Percentiles rank a stretch among this genome's conserved stretches.
These are phyloP conservation scores for Hypocryptadius cinnamomeus DNA, from an alignment of 2,113 vertebrate species.

Conservation along the genomic window DNA sequence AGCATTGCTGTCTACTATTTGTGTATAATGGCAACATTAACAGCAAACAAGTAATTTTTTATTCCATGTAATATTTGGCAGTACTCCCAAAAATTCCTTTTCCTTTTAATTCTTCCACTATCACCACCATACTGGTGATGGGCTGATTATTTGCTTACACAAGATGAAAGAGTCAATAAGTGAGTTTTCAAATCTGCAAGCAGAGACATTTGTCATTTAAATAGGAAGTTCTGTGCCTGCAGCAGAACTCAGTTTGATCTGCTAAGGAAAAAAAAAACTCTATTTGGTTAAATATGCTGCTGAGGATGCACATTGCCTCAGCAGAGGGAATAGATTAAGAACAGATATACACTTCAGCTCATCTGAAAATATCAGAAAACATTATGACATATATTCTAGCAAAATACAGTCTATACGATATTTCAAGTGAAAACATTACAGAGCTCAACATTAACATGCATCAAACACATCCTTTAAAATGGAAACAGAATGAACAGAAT, in stretches of 20 bases:
- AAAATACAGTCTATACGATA: background rate
- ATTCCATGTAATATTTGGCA: constrained; percentile 52
- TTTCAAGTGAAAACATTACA: constrained; percentile 5
- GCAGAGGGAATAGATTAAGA: constrained; percentile 63
- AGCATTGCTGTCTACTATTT: background rate
- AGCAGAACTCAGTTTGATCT: constrained; percentile 65
- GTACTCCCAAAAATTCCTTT: constrained; percentile 29
- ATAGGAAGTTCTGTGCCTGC: constrained; percentile 65
- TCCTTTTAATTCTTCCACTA: constrained; percentile 5
- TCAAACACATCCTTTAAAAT: background rate
- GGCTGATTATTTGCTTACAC: constrained; percentile 60
- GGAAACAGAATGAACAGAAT: background rate
- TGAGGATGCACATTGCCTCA: constrained; percentile 59
- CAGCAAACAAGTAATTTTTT: constrained; percentile 21
- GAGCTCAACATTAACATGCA: background rate
- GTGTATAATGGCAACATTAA: constrained; percentile 35
- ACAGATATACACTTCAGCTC: constrained; percentile 35
- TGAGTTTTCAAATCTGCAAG: constrained; percentile 49
- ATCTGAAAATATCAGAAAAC: constrained; percentile 61
- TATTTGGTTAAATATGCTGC: constrained; percentile 72
- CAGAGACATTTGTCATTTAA: constrained; percentile 69
- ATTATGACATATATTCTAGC: constrained; percentile 46
- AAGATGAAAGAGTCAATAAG: constrained; percentile 64
- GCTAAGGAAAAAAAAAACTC: constrained; percentile 57
- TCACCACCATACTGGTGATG: background rate